Evolutionary conservation across 2,888 invertebrate species (phyloP).

Genomic region (Julus scanicus): DNA sequence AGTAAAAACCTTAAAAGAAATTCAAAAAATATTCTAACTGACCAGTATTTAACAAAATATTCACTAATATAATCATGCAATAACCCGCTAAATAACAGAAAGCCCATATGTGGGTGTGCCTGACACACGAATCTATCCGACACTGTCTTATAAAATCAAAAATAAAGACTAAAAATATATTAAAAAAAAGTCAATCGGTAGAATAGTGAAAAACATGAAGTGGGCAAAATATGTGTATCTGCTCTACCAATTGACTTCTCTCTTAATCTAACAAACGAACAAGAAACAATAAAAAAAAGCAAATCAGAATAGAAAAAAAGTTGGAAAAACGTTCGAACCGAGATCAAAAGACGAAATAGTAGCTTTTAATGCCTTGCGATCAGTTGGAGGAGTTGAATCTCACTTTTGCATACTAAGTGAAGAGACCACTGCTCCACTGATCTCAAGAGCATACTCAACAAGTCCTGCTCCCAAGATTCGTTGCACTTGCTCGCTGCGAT

Average conservation of each 20-base stretch:
- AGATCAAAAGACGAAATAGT: neutral
- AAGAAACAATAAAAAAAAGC: no score
- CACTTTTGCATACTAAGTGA: slow-evolving; percentile 72
- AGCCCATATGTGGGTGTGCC: no score
- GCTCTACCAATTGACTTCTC: no score
- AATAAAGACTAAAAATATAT: neutral
- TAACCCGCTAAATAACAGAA: no score
- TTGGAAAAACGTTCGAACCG: neutral
- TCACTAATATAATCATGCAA: neutral
- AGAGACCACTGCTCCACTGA: slow-evolving; percentile 77
- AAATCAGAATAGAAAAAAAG: neutral
- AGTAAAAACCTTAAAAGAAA: neutral
- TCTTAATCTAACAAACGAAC: no score
- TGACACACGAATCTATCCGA: no score
- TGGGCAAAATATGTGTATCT: no score
- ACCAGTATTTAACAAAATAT: neutral
- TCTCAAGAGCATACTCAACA: slow-evolving; percentile 62
- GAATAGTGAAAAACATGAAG: neutral
- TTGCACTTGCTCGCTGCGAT: slow-evolving; percentile 31
- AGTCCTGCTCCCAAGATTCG: neutral
- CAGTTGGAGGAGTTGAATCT: slow-evolving; percentile 84
- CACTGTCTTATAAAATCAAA: neutral
- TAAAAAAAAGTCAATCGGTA: neutral
- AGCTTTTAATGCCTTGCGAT: slow-evolving; percentile 67
- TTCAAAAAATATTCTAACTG: neutral